Percentiles rank a stretch among this genome's conserved stretches.
Conservation (phyloP, 2,888 invertebrate genomes). For the Gari tellinella region DNA sequence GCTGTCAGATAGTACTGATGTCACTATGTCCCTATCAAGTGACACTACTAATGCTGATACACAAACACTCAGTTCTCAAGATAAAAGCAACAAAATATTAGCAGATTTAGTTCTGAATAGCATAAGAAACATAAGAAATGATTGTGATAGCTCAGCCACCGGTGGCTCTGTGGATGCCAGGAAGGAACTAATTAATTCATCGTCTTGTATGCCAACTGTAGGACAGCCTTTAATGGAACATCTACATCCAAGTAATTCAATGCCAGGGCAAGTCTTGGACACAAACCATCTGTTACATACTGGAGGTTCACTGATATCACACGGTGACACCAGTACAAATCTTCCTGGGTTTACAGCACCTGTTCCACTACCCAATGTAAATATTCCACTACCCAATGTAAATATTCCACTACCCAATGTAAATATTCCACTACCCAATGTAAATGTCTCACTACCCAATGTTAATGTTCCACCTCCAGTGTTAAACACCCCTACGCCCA, state of each 20-base stretch:
- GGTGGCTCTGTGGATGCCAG: not conserved
- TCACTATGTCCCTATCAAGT: not conserved
- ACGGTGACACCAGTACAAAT: not conserved
- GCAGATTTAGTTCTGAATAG: no score
- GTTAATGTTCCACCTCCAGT: slow-evolving; percentile 27
- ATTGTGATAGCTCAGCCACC: not conserved
- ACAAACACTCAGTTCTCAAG: not conserved
- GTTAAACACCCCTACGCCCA: slow-evolving; percentile 10
- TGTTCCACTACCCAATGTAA: slow-evolving; percentile 9
- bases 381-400: slow-evolving; percentile 6
- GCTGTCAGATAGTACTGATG: no score
- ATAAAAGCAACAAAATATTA: not conserved
- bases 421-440: not conserved
- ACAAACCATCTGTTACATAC: not conserved
- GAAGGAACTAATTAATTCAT: no score
- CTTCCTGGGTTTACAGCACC: not conserved
- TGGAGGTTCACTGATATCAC: not conserved
- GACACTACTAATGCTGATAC: not conserved
- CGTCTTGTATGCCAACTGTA: no score
- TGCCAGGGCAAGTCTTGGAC: not conserved
- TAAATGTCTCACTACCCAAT: slow-evolving; percentile 1
- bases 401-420: slow-evolving; percentile 1
- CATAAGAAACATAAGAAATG: not conserved
- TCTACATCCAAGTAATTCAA: not conserved
- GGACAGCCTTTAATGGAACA: no score